Evolutionary conservation across 2,888 invertebrate species (phyloP), one percentile per base, ranked within the genome.

Genomic region (Emesis russula): DNA sequence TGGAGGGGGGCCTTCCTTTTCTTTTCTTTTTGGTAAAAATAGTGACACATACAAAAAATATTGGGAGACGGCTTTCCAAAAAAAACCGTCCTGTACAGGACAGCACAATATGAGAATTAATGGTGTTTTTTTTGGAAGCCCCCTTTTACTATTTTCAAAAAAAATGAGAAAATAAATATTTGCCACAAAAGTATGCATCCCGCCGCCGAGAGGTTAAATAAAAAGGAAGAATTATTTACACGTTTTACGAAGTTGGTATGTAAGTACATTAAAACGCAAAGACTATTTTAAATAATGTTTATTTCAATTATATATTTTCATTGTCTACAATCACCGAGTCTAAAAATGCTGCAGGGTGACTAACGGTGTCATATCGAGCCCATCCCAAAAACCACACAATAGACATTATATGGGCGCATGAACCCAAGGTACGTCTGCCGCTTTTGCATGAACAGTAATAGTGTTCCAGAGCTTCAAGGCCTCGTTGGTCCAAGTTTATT

Each of bases 271-370:
- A 44, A 73, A 73, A 74, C 74, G 74, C 75, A 53, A 66, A 25
- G 31, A 75, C 31, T 48, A 36, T 75, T 75, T 75, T 31, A 75
- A 48, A 31, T 75, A 75, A 48, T 75, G 13, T 75, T 74, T 74
- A 74, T 74, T 71, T 71, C 48, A 75, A 25, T 75, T 75, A 75
- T 75, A 58, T 76, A 58, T 58, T 76, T 76, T 74, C 74, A 74
- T 74, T 11, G 9, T 48, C 74, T 48, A 74, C 74, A 74, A 73
- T 41, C 2, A 73, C 73, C 53, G 53, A 73, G 73, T 73, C 73
- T 73, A 71, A 73, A 73, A 73, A 73, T 73, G 73, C 38, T 73
- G 73, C 73, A 73, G 73, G 73, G 73, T 36, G 73, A 73, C 73
- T 73, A 74, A 74, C 44, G 25, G 48, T 74, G 25, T 74, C 74